Evolutionary conservation across 1,140 invertebrate genomes (phyloP).

Genomic region (Lepidurus packardi): DNA sequence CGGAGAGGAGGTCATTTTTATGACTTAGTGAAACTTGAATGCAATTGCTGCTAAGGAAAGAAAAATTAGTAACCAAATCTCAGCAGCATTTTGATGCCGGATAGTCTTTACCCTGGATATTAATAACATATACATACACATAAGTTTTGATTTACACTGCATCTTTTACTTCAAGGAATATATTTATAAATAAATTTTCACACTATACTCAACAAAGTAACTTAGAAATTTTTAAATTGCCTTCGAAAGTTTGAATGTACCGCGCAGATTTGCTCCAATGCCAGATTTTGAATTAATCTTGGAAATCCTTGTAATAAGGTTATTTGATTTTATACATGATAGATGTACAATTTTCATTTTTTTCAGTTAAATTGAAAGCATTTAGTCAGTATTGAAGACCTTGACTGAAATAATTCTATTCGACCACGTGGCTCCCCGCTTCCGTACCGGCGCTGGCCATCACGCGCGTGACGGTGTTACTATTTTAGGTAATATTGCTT

Average conservation of each 20-base stretch:
- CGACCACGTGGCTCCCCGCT: constrained; percentile 16
- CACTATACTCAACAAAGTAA: no score
- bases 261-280: no score
- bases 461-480: constrained; percentile 5
- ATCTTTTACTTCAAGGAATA: not conserved
- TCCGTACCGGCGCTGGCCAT: constrained; percentile 16
- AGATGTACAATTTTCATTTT: not conserved
- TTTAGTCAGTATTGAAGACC: not conserved
- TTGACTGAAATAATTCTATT: not conserved
- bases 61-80: not conserved
- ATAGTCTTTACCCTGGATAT: not conserved
- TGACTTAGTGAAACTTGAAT: not conserved
- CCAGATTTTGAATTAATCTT: no score
- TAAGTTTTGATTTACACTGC: not conserved
- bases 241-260: no score
- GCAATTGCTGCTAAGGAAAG: not conserved
- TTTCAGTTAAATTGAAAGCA: not conserved
- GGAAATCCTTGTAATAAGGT: no score
- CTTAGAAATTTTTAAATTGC: no score
- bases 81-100: not conserved
- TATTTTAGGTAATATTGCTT: constrained; percentile 12
- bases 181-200: no score
- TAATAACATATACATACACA: not conserved
- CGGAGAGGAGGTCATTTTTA: not conserved
- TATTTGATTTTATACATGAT: not conserved